phyloP scores from a whole-genome alignment of 2,113 vertebrate species.

The Odontesthes bonariensis region DNA sequence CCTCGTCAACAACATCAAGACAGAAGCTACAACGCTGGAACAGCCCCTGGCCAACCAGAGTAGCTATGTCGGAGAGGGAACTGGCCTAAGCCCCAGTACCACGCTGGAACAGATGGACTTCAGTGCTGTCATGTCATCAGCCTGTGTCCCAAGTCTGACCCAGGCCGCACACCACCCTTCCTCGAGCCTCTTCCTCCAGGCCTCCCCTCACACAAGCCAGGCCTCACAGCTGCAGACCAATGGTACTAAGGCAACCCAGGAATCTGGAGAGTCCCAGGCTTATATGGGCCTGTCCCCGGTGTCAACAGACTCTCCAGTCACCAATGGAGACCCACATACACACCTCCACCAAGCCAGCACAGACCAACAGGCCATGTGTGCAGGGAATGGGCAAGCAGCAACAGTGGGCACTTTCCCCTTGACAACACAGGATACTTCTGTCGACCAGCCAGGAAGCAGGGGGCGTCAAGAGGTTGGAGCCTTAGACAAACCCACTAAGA shows the following conservation, averaged over 20 bases:
- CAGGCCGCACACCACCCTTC: constrained; percentile 91
- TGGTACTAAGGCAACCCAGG: constrained; percentile 64
- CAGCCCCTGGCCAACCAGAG: constrained; percentile 91
- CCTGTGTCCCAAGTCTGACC: constrained; percentile 88
- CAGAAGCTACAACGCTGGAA: constrained; percentile 91
- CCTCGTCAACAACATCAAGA: constrained; percentile 95
- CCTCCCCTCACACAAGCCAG: constrained; percentile 86
- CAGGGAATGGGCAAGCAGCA: constrained; percentile 84
- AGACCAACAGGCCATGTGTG: constrained; percentile 84
- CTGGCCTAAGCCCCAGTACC: constrained; percentile 96
- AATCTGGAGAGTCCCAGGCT: constrained; percentile 68
- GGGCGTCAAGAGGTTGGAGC: constrained; percentile 76
- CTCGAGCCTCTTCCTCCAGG: constrained; percentile 95
- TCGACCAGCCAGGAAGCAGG: constrained; percentile 67
- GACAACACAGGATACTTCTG: constrained; percentile 49
- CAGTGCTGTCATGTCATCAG: constrained; percentile 90
- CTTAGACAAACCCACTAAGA: constrained; percentile 77
- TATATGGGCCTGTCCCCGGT: constrained; percentile 80
- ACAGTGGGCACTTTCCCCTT: constrained; percentile 63
- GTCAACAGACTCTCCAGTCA: constrained; percentile 87
- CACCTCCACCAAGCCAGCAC: constrained; percentile 75
- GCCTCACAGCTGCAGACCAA: constrained; percentile 71
- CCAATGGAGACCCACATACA: constrained; percentile 76
- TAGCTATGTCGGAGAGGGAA: constrained; percentile 81
- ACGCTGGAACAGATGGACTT: constrained; percentile 99